Conservation (phyloP, 2,797 vertebrate species). For the Smutsia temminckii region DNA sequence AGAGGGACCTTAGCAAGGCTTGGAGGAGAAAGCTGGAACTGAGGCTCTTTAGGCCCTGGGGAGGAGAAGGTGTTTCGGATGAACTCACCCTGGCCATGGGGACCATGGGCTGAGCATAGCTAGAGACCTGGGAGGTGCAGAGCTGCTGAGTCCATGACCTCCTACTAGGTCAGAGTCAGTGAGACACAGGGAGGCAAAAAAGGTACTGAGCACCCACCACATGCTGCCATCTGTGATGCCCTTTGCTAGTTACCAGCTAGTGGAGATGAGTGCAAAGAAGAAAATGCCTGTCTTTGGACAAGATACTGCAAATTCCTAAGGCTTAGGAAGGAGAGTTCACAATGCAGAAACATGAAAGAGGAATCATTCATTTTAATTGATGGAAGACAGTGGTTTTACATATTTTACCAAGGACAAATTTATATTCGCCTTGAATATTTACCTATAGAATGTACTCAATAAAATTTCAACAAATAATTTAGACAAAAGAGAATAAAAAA, state of each 20-base stretch:
- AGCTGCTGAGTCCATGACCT: background rate
- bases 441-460: background rate
- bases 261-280: background rate
- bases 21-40: background rate
- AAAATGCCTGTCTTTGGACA: background rate
- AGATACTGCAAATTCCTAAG: background rate
- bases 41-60: background rate
- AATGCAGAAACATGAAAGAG: background rate
- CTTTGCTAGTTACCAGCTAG: background rate
- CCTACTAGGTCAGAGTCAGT: background rate
- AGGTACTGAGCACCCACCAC: background rate
- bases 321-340: background rate
- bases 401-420: slow-evolving; percentile 14
- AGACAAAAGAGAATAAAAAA: background rate
- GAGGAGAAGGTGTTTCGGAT: background rate
- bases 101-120: background rate
- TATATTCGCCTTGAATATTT: background rate
- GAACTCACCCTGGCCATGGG: background rate
- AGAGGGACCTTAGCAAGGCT: background rate
- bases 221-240: background rate
- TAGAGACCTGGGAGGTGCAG: background rate
- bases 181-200: background rate
- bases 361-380: background rate
- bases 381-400: background rate
- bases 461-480: background rate